Evolutionary conservation across 2,113 vertebrate genomes (phyloP).

Genomic region (Paratilapia polleni): DNA sequence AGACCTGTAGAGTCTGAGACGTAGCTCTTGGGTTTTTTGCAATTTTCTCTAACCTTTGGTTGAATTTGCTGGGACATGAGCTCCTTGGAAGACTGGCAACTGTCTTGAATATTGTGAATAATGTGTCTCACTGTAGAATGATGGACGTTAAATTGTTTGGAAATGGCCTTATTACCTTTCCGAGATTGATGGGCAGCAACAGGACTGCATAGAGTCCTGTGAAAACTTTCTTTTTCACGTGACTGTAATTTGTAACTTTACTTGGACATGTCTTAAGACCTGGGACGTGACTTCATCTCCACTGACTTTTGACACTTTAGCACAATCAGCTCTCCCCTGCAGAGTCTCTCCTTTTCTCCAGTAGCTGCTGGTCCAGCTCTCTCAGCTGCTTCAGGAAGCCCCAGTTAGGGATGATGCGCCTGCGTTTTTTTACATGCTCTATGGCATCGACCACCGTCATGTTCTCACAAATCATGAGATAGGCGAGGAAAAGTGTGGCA

Average conservation of each 20-base stretch:
- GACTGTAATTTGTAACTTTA: background rate
- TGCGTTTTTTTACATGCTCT: conserved; percentile 85
- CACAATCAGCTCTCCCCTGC: background rate
- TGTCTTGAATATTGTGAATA: background rate
- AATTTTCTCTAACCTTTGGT: background rate
- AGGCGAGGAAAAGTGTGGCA: conserved; percentile 91
- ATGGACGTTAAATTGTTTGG: background rate
- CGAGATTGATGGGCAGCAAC: background rate
- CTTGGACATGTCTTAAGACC: background rate
- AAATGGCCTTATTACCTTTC: background rate
- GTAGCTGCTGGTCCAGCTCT: conserved; percentile 86
- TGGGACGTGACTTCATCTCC: background rate
- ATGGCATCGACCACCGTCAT: conserved; percentile 94
- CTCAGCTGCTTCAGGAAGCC: conserved; percentile 96
- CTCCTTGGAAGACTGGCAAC: background rate
- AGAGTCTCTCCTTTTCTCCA: conserved; percentile 68
- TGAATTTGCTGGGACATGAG: background rate
- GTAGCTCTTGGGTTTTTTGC: background rate
- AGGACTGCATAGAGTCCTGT: background rate
- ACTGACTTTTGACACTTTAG: background rate
- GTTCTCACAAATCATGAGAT: conserved; percentile 92
- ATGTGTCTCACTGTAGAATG: background rate
- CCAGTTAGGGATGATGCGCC: conserved; percentile 92
- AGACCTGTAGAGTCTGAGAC: background rate
- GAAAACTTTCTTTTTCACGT: background rate